Evolutionary conservation across 1,140 invertebrate genomes (phyloP).

Genomic region (Contarinia nasturtii): DNA sequence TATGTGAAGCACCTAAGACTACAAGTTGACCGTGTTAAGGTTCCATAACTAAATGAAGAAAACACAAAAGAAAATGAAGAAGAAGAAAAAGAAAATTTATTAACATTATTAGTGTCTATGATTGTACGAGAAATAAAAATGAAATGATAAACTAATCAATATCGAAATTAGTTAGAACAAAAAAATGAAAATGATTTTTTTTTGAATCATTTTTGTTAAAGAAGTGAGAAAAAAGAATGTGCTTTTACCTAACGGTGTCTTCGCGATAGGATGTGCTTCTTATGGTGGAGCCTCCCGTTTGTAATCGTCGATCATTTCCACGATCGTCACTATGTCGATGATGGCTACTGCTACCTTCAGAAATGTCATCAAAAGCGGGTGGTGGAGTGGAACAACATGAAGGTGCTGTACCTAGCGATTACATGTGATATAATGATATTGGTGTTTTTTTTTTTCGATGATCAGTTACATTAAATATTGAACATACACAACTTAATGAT

Average conservation of each 20-base stretch:
- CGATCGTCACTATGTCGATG: constrained; percentile 28
- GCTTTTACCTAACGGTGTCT: constrained; percentile 4
- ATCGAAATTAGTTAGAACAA: too few relatives aligned
- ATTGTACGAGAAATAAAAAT: too few relatives aligned
- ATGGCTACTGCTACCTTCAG: constrained; percentile 34
- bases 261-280: constrained; percentile 10
- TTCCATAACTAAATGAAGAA: background rate
- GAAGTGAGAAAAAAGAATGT: too few relatives aligned
- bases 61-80: background rate
- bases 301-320: constrained; percentile 10
- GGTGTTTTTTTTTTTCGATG: too few relatives aligned
- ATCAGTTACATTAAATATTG: too few relatives aligned
- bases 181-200: too few relatives aligned
- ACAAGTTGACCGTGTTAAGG: background rate
- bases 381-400: constrained; percentile 69
- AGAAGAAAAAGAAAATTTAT: background rate
- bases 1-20: background rate
- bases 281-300: constrained; percentile 1
- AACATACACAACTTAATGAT: too few relatives aligned
- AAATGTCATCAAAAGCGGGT: constrained; percentile 64
- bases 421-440: background rate
- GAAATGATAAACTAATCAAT: too few relatives aligned
- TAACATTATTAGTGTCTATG: too few relatives aligned
- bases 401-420: constrained; percentile 25
- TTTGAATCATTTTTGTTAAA: too few relatives aligned